Evolutionary conservation across 2,888 invertebrate genomes (phyloP).

Genomic region (Belgica antarctica): DNA sequence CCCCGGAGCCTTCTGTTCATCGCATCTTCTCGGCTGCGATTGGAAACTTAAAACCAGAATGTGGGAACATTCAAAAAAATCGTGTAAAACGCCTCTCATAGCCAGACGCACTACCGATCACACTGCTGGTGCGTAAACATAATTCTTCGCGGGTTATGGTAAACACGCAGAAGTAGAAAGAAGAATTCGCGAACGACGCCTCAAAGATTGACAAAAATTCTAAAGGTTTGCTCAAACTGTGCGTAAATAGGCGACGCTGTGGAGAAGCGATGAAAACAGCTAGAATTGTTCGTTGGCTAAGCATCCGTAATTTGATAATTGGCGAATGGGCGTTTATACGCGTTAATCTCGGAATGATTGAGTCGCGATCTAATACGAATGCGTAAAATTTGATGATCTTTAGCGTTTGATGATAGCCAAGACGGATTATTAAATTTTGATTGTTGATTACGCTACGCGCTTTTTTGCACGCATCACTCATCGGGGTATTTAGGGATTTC

Average conservation of each 20-base stretch:
- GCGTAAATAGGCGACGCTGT: too few species aligned
- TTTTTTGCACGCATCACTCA: too few species aligned
- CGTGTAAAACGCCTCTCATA: slow-evolving; percentile 7
- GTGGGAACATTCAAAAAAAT: slow-evolving; percentile 13
- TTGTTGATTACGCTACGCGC: too few species aligned
- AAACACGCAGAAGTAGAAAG: too few species aligned
- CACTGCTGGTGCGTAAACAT: slow-evolving; percentile 15
- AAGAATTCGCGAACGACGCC: too few species aligned
- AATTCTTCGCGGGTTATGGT: too few species aligned
- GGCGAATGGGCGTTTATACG: background rate
- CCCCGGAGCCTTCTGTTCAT: background rate
- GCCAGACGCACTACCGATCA: background rate
- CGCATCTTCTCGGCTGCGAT: background rate
- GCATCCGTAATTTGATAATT: slow-evolving; percentile 12
- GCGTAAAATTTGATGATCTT: background rate
- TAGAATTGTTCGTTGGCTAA: background rate
- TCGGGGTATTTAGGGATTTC: too few species aligned
- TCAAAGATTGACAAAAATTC: too few species aligned
- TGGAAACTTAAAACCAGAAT: slow-evolving; percentile 14
- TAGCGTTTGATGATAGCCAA: too few species aligned
- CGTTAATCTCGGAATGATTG: background rate
- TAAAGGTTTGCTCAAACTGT: too few species aligned
- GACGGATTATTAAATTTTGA: too few species aligned
- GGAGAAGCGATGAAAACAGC: background rate
- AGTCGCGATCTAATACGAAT: background rate